Conservation (phyloP, 2,888 invertebrate species). For the Chelonus formosanus region DNA sequence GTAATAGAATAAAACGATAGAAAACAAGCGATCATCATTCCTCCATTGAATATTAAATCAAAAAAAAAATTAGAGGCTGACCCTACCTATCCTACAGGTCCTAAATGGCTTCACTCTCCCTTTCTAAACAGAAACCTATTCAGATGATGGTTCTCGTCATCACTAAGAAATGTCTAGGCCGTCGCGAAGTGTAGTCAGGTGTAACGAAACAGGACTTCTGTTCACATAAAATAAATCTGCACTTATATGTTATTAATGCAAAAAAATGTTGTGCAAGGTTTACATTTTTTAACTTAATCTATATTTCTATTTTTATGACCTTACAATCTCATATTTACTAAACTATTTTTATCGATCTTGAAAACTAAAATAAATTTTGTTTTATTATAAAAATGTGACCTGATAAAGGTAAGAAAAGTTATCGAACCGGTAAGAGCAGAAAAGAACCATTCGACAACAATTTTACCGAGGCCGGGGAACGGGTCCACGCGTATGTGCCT, state of each 20-base stretch:
- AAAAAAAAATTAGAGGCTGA: not conserved
- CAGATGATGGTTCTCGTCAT: slow-evolving; percentile 34
- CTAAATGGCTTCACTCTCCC: slow-evolving; percentile 17
- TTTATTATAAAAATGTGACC: not conserved
- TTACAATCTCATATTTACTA: no score
- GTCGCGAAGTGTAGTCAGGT: slow-evolving; percentile 34
- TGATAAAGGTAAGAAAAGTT: not conserved
- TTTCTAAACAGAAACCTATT: slow-evolving; percentile 9
- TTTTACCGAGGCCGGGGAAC: slow-evolving; percentile 17
- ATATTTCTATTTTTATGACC: no score
- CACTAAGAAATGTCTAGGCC: slow-evolving; percentile 41
- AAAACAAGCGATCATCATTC: no score
- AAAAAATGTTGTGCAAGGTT: no score
- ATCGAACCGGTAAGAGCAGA: slow-evolving; percentile 1
- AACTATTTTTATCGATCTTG: not conserved
- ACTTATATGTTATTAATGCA: no score
- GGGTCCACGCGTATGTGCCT: slow-evolving; percentile 18
- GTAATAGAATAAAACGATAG: no score
- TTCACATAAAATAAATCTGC: slow-evolving; percentile 21
- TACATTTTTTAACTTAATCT: no score
- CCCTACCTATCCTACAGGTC: not conserved
- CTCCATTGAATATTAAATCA: not conserved
- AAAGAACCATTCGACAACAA: slow-evolving; percentile 9
- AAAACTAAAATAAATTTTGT: not conserved
- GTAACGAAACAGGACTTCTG: slow-evolving; percentile 26